These are phyloP conservation scores for Mythimna ferrago DNA, from an alignment of 2,888 invertebrate genomes.

Conservation along the genomic window DNA sequence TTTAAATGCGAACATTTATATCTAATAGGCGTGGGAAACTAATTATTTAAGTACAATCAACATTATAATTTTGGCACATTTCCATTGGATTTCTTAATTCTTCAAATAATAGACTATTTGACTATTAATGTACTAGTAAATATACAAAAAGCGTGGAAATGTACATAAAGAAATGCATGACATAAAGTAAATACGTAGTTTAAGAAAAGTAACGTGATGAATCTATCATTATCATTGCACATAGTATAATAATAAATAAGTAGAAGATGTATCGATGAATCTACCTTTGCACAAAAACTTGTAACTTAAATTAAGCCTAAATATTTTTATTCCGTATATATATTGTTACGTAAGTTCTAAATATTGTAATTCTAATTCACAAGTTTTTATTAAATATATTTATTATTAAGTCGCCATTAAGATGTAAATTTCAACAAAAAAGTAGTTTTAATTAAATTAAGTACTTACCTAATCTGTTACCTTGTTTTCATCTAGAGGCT, in stretches of 20 bases:
- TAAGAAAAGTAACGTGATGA: no score
- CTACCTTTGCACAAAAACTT: no score
- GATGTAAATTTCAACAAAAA: not conserved
- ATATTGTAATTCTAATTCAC: not conserved
- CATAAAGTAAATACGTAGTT: no score
- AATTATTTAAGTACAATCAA: not conserved
- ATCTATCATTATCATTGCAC: no score
- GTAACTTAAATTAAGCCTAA: not conserved
- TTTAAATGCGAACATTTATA: not conserved
- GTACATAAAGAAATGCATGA: no score
- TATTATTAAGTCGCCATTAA: no score
- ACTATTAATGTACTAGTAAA: no score
- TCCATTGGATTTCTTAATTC: not conserved
- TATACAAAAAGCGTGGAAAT: no score
- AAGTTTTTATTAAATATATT: not conserved
- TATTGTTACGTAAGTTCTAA: not conserved
- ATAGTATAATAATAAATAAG: no score
- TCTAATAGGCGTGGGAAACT: not conserved
- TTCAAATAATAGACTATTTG: no score
- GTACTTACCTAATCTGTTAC: not conserved
- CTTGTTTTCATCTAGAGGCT: conserved; percentile 6
- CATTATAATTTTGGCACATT: not conserved
- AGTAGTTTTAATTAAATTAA: not conserved
- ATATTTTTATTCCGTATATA: no score
- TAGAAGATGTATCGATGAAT: no score